Base-by-base conservation (phyloP, 2,113 vertebrate genomes). In the Takifugu flavidus region DNA sequence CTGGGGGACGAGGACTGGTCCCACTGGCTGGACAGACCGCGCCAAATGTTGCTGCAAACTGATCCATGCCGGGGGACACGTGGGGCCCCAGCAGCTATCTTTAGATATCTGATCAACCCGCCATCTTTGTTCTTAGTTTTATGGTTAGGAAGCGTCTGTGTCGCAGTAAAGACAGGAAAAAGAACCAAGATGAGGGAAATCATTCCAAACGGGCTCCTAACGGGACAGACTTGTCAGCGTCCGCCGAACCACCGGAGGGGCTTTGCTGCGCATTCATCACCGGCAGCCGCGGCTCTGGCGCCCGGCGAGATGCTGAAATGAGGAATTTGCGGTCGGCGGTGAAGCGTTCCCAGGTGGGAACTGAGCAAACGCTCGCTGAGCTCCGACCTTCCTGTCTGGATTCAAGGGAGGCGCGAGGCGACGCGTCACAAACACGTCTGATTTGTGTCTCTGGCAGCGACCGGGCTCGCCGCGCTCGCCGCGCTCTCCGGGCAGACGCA, bases 401-500 rank as follows among this genome's bases (percentile, higher is more conserved):
- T 15, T 10, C 13, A 55, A 12, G 12, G 29, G 47, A 56, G 47
- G 43, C 6, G 25, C 50, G 59, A 47, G 50, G 50, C 61, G 50
- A 45, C 13, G 50, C 26, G 70, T 50, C n/a, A 54, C 45, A 4
- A 72, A 64, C 66, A 49, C 2, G 49, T 34, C 64, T 82, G 78
- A 84, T 82, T 84, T 78, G 82, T 53, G 34, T 44, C 66, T 71
- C 67, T 82, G 70, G 52, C 75, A 3, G 53, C 7, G 65, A 63
- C 68, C 74, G 47, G 42, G 27, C 58, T 39, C 8, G 52, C 4
- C 0, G 4, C 61, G 54, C 73, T 39, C 8, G 52, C 4, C 0
- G 4, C 61, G 54, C 73, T 74, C 75, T 68, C 67, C 59, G 70
- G n/a, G 31, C 31, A 31, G 76, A 77, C 74, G 67, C 61, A 71